These are phyloP conservation scores for Perizoma flavofasciatum DNA, from an alignment of 2,888 invertebrate species.

Conservation along the genomic window DNA sequence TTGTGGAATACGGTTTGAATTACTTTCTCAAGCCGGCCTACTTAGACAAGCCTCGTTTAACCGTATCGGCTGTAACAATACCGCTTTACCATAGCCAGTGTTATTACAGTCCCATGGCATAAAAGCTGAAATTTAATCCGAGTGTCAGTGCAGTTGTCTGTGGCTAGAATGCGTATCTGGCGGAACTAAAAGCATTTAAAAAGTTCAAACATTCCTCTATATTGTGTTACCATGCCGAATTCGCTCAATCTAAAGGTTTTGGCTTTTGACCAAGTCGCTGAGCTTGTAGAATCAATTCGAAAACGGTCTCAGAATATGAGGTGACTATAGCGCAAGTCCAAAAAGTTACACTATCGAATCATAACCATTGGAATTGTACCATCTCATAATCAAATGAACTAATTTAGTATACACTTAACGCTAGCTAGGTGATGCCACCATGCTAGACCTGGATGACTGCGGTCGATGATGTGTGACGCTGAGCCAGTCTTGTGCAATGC, in stretches of 20 bases:
- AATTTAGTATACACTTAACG: constrained; percentile 67
- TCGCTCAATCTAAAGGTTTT: constrained; percentile 29
- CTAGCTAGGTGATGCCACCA: constrained; percentile 79
- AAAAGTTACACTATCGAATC: constrained; percentile 54
- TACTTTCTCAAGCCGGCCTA: constrained; percentile 49
- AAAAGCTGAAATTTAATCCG: constrained; percentile 62
- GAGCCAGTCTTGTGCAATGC: constrained; percentile 80
- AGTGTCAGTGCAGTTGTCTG: constrained; percentile 67
- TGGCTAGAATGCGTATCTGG: constrained; percentile 73
- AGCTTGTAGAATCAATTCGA: constrained; percentile 52
- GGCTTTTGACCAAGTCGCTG: constrained; percentile 21
- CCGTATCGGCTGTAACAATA: constrained; percentile 55
- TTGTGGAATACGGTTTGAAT: constrained; percentile 4
- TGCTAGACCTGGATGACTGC: constrained; percentile 77
- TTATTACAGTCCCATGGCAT: constrained; percentile 49
- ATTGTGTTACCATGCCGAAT: constrained; percentile 74
- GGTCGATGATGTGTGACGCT: constrained; percentile 71
- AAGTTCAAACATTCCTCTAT: constrained; percentile 57
- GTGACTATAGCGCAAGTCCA: constrained; percentile 63
- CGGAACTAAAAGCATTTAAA: constrained; percentile 73
- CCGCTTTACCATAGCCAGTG: constrained; percentile 37
- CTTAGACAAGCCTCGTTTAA: constrained; percentile 50
- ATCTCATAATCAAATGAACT: constrained; percentile 50
- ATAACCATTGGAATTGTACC: constrained; percentile 51
- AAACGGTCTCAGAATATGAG: constrained; percentile 72